These are phyloP conservation scores for Clepsis dumicolana DNA, from an alignment of 2,888 invertebrate species.

Conservation along the genomic window DNA sequence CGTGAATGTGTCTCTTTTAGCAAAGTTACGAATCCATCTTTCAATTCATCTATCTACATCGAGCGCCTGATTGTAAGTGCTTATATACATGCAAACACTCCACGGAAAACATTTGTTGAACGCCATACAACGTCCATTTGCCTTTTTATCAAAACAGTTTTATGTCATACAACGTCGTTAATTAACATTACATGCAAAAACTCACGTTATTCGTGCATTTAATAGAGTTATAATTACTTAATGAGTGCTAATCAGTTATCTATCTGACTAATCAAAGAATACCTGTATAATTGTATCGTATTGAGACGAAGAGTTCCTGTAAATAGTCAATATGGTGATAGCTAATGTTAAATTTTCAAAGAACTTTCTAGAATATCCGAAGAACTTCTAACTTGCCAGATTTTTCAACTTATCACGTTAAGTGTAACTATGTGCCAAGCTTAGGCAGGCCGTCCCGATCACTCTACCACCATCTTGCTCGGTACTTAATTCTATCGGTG, in stretches of 20 bases:
- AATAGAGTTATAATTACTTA: slow-evolving; percentile 25
- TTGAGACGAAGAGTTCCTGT: neutral
- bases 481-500: no score
- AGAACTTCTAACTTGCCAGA: no score
- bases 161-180: slow-evolving; percentile 11
- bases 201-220: slow-evolving; percentile 29
- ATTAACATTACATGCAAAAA: slow-evolving; percentile 7
- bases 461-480: no score
- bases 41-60: neutral
- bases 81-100: slow-evolving; percentile 62
- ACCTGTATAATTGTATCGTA: neutral
- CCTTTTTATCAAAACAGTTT: slow-evolving; percentile 19
- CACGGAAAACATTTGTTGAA: slow-evolving; percentile 52
- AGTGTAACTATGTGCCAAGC: no score
- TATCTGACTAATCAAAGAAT: slow-evolving; percentile 5
- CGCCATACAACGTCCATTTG: slow-evolving; percentile 46
- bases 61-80: slow-evolving; percentile 62
- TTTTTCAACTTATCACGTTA: no score
- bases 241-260: slow-evolving; percentile 13
- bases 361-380: no score
- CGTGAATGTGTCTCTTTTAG: neutral
- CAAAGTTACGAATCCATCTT: slow-evolving; percentile 22
- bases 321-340: no score
- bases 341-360: no score
- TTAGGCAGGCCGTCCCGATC: no score